Evolutionary conservation across 2,797 vertebrate genomes (phyloP).

Genomic region (Masticophis lateralis): DNA sequence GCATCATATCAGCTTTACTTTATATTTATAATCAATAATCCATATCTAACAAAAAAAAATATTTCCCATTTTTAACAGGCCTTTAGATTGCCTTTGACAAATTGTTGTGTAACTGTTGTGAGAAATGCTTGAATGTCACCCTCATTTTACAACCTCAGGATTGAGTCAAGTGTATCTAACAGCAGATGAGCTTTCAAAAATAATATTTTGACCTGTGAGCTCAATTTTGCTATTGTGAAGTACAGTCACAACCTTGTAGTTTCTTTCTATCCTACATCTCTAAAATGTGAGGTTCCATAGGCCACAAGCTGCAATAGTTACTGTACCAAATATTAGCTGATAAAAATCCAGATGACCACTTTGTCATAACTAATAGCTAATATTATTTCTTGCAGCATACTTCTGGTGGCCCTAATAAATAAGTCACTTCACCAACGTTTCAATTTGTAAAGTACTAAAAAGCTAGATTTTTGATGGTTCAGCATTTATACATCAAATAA

Average conservation of each 20-base stretch:
- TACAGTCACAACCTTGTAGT: neutral
- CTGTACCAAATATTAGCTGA: neutral
- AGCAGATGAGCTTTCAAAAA: neutral
- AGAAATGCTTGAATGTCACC: neutral
- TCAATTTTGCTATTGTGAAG: neutral
- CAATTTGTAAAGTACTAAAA: neutral
- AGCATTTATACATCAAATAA: slow-evolving; percentile 20
- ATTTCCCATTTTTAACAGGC: neutral
- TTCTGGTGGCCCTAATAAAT: neutral
- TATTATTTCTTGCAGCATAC: neutral
- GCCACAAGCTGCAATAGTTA: neutral
- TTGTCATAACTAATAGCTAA: neutral
- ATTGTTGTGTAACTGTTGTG: neutral
- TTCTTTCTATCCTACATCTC: neutral
- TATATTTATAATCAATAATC: neutral
- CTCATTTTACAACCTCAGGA: neutral
- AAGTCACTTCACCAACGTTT: neutral
- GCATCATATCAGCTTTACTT: neutral
- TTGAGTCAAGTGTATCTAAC: neutral
- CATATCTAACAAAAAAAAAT: neutral
- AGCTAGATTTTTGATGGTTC: slow-evolving; percentile 5
- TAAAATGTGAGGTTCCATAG: neutral
- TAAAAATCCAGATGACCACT: neutral
- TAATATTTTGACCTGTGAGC: neutral
- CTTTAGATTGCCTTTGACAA: neutral